Evolutionary conservation across 2,888 invertebrate genomes (phyloP).

Genomic region (Cheilosia vulpina): DNA sequence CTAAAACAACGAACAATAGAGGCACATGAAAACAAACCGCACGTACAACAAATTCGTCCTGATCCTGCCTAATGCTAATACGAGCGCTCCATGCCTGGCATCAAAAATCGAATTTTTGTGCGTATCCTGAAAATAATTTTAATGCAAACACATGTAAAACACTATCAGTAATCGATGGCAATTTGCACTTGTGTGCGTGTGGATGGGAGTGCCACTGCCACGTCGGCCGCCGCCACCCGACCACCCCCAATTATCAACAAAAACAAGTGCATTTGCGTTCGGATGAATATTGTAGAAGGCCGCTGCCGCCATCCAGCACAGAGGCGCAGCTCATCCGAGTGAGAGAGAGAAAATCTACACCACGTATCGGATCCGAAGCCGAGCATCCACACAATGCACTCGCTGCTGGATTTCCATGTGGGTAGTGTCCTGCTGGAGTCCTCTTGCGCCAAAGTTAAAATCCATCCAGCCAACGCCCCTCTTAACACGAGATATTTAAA

Average conservation of each 20-base stretch:
- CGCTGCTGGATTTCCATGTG: slow-evolving; percentile 14
- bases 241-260: slow-evolving; percentile 50
- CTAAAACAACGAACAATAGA: slow-evolving; percentile 9
- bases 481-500: slow-evolving; percentile 73
- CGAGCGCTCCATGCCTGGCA: slow-evolving; percentile 34
- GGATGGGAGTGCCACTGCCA: slow-evolving; percentile 23
- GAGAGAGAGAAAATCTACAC: slow-evolving; percentile 48
- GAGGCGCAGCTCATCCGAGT: slow-evolving; percentile 9
- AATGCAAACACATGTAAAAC: slow-evolving; percentile 71
- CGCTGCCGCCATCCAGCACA: slow-evolving; percentile 30
- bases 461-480: slow-evolving; percentile 74
- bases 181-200: slow-evolving; percentile 51
- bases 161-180: slow-evolving; percentile 66
- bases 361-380: not conserved
- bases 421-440: slow-evolving; percentile 38
- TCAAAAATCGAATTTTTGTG: slow-evolving; percentile 66
- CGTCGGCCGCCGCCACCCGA: not conserved
- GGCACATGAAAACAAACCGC: slow-evolving; percentile 9
- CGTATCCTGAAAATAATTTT: slow-evolving; percentile 65
- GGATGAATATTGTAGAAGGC: slow-evolving; percentile 48
- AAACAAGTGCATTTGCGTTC: slow-evolving; percentile 66
- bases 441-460: slow-evolving; percentile 65
- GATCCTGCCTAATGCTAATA: slow-evolving; percentile 20
- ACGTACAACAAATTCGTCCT: slow-evolving; percentile 36
- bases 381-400: slow-evolving; percentile 22